A percentile compares a stretch with the other conserved stretches of the same genome.
Conservation (phyloP, 2,888 invertebrate species). For the Capitulum mitella region DNA sequence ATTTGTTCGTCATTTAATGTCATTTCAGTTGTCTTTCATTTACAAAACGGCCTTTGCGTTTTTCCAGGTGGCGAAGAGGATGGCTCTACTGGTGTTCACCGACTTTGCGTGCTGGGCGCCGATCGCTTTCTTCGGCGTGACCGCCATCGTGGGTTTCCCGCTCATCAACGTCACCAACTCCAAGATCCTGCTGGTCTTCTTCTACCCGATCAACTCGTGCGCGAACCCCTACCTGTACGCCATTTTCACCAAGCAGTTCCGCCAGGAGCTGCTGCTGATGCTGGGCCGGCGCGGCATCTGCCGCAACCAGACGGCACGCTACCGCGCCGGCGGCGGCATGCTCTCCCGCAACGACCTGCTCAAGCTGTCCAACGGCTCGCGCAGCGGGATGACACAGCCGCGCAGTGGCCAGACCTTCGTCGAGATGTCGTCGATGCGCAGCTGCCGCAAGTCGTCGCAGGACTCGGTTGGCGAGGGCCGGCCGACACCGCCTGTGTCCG, state of each 20-base stretch:
- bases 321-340: constrained; percentile 72
- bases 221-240: constrained; percentile 90
- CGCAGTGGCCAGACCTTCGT: constrained; percentile 47
- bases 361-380: constrained; percentile 64
- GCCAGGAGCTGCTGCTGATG: constrained; percentile 62
- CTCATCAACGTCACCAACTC: constrained; percentile 64
- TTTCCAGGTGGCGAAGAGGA: constrained; percentile 74
- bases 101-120: constrained; percentile 79
- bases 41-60: too few relatives aligned
- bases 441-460: constrained; percentile 80
- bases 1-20: too few relatives aligned
- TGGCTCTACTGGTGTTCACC: constrained; percentile 80
- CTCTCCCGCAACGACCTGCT: constrained; percentile 78
- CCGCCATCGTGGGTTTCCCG: constrained; percentile 74
- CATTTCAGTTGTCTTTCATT: too few relatives aligned
- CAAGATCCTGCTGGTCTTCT: constrained; percentile 70
- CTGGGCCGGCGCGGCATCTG: constrained; percentile 53
- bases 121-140: constrained; percentile 78
- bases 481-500: neutral
- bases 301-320: constrained; percentile 43
- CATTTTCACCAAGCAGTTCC: constrained; percentile 77
- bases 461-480: constrained; percentile 59
- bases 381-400: constrained; percentile 39
- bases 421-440: constrained; percentile 73
- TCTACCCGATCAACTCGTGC: constrained; percentile 84